Base-by-base conservation (phyloP, 2,888 invertebrate species). In the Lepidochrysops patricia region DNA sequence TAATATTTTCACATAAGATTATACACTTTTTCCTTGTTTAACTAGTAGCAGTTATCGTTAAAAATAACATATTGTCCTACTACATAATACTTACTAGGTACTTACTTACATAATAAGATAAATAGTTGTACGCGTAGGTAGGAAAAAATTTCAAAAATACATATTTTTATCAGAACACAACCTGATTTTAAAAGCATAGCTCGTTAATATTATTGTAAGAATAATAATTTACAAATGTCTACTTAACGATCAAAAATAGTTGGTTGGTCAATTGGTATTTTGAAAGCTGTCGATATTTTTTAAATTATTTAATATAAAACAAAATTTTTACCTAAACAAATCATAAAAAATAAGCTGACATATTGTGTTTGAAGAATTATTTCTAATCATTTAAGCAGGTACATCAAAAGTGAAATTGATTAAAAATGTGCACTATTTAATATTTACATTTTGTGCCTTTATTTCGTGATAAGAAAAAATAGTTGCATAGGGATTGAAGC, bases 371-470 rank as follows among this genome's bases (percentile, higher is more conserved):
- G 15, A 37, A 15, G 15, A 7, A 37, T 37, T 43, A 43, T 9
- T 43, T 43, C 23, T 1, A 43, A 43, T 19, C 7, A 43, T 15
- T 19, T 43, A 43, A 43, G n/a, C n/a, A n/a, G n/a, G n/a, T n/a
- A n/a, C n/a, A n/a, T n/a, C n/a, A n/a, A n/a, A n/a, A n/a, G n/a
- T n/a, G n/a, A n/a, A n/a, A n/a, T n/a, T n/a, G n/a, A 50, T 43
- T 19, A 43, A 26, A 49, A 23, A 25, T 52, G 52, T 52, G 52
- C 27, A 9, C 26, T 4, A 15, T 13, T 15, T 32, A 26, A 29
- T 54, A 32, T 32, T 54, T 54, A 54, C 54, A 54, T 27, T n/a
- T 52, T 52, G 27, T 49, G 49, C 4, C 12, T 50, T 50, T 54
- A 12, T 49, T 15, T 54, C n/a, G 54, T 19, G 19, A 54, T 27